Evolutionary conservation across 2,888 invertebrate species (phyloP).

Genomic region (Teleogryllus oceanicus): DNA sequence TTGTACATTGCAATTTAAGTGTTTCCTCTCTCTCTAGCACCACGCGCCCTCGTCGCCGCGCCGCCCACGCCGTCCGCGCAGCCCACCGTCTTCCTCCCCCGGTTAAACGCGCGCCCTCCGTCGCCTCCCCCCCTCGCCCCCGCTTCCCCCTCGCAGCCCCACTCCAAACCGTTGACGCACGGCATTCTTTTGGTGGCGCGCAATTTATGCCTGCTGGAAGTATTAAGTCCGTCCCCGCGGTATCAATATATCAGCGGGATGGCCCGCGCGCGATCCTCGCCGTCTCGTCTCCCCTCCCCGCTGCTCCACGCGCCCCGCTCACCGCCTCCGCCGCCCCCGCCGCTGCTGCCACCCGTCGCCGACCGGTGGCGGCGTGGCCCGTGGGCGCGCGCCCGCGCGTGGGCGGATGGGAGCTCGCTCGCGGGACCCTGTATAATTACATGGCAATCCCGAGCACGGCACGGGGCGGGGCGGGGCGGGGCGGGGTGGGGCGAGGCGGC

Average conservation of each 20-base stretch:
- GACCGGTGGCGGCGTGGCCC: too few species aligned
- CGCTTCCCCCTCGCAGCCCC: background rate
- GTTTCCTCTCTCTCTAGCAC: background rate
- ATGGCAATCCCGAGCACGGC: background rate
- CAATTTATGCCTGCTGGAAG: background rate
- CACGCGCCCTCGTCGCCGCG: background rate
- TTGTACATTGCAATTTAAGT: conserved; percentile 18
- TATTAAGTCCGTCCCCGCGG: conserved; percentile 3
- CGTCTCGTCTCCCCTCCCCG: background rate
- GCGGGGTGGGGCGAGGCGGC: background rate
- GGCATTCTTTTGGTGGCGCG: conserved; percentile 1
- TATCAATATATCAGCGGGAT: conserved; percentile 7
- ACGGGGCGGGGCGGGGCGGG: too few species aligned
- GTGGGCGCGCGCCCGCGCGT: too few species aligned
- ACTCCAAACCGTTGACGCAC: background rate
- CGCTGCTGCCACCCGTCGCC: background rate
- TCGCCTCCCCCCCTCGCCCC: background rate
- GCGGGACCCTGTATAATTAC: background rate
- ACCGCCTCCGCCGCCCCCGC: background rate
- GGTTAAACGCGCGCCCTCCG: background rate
- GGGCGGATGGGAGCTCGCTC: too few species aligned
- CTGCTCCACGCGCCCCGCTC: background rate
- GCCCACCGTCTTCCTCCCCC: background rate
- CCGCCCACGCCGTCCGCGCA: background rate
- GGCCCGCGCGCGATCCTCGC: background rate